These are phyloP conservation scores for Xiphophorus couchianus DNA, from an alignment of 2,113 vertebrate genomes.

Conservation along the genomic window DNA sequence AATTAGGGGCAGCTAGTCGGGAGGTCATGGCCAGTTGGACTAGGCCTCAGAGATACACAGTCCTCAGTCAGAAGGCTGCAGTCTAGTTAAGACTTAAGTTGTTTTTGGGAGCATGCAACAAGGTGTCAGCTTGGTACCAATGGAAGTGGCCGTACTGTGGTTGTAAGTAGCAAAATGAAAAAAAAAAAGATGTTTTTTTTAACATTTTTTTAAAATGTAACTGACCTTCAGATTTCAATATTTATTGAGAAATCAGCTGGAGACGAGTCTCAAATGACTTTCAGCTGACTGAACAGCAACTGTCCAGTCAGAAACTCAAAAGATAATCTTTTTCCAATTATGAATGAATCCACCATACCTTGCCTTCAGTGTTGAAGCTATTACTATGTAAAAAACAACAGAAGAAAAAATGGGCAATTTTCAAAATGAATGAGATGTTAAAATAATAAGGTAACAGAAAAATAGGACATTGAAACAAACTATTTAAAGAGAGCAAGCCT, in stretches of 20 bases:
- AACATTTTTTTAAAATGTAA: background rate
- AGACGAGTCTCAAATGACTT: background rate
- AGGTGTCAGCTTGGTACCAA: conserved; percentile 27
- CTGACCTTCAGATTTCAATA: background rate
- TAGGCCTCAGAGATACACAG: conserved; percentile 44
- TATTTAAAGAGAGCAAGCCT: too few relatives aligned
- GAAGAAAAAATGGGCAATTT: too few relatives aligned
- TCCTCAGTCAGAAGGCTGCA: conserved; percentile 27
- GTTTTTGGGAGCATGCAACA: conserved; percentile 37
- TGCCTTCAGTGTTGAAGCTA: too few relatives aligned
- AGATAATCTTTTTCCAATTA: too few relatives aligned
- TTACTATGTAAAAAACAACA: too few relatives aligned
- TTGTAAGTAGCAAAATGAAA: too few relatives aligned
- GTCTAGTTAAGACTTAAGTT: conserved; percentile 27
- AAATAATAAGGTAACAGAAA: too few relatives aligned
- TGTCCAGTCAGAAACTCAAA: too few relatives aligned
- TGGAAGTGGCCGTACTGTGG: background rate
- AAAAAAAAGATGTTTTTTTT: background rate
- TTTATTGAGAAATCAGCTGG: background rate
- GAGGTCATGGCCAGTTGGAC: conserved; percentile 63
- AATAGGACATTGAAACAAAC: too few relatives aligned
- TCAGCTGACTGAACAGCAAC: background rate
- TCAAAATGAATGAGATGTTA: too few relatives aligned
- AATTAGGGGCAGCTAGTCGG: conserved; percentile 71
- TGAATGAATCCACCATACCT: too few relatives aligned